Percentiles rank a stretch among this genome's conserved stretches.
phyloP scores from a whole-genome alignment of 2,113 vertebrate species.

The Antigone vipio region DNA sequence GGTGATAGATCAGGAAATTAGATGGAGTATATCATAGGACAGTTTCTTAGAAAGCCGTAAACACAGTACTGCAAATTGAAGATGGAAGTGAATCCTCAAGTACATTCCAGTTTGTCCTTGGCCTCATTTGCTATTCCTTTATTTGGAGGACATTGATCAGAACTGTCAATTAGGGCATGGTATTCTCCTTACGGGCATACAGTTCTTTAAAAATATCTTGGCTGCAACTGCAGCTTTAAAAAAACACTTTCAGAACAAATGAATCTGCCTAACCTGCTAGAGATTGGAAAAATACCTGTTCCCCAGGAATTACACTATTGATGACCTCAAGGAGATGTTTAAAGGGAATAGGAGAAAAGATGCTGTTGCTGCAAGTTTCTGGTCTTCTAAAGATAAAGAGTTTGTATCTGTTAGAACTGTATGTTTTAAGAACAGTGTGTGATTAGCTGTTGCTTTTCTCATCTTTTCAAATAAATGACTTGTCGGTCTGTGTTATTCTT shows the following conservation, averaged over 20 bases:
- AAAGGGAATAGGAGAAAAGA: background rate
- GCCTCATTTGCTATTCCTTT: conserved; percentile 20
- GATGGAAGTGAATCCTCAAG: background rate
- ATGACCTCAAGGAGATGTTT: background rate
- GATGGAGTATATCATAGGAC: background rate
- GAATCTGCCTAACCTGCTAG: background rate
- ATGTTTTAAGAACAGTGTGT: background rate
- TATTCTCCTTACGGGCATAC: conserved; percentile 18
- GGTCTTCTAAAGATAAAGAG: background rate
- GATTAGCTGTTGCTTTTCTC: background rate
- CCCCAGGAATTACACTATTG: background rate
- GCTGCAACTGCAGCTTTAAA: conserved; percentile 1
- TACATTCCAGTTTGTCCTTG: conserved; percentile 38
- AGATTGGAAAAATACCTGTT: conserved; percentile 8
- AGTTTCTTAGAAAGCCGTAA: background rate
- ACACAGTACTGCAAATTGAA: background rate
- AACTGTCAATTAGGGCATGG: conserved; percentile 44
- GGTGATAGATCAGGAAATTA: background rate
- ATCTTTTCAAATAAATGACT: conserved; percentile 15
- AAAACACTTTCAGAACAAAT: conserved; percentile 1
- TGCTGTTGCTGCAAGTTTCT: background rate
- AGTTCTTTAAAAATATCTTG: conserved; percentile 38
- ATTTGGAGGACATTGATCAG: conserved; percentile 24
- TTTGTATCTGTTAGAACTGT: background rate
- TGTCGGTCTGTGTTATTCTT: background rate